A percentile compares a stretch with the other conserved stretches of the same genome.
These are phyloP conservation scores for Eurystomus glaucurus DNA, from an alignment of 2,797 vertebrate genomes.

Conservation along the genomic window DNA sequence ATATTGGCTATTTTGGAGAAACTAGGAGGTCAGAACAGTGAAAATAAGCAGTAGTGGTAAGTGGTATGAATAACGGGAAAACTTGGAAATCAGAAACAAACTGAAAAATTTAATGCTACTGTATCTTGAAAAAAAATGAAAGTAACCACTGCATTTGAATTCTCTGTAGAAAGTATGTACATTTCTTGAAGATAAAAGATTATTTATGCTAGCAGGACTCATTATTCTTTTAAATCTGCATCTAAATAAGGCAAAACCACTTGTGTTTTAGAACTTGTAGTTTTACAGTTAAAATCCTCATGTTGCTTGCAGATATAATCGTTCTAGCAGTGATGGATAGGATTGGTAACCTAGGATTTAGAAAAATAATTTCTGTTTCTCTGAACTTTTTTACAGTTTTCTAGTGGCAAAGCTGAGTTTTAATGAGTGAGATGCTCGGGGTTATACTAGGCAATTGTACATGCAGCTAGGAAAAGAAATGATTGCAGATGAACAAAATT, in stretches of 20 bases:
- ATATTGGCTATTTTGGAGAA: background rate
- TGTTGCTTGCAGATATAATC: background rate
- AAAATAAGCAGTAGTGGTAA: background rate
- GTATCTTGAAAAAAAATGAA: background rate
- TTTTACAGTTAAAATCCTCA: background rate
- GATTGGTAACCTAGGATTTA: background rate
- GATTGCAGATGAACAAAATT: background rate
- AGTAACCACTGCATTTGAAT: background rate
- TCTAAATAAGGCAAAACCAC: background rate
- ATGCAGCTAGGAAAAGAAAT: background rate
- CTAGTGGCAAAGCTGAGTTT: background rate
- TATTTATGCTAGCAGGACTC: background rate
- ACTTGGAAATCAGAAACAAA: background rate
- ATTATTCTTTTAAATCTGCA: background rate
- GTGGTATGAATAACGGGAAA: background rate
- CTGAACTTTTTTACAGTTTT: background rate
- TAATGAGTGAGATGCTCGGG: background rate
- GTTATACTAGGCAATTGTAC: background rate
- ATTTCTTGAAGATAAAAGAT: background rate
- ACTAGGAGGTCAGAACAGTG: background rate
- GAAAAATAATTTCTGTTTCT: background rate
- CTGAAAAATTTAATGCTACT: background rate
- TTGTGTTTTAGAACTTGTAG: background rate
- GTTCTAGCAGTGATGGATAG: background rate
- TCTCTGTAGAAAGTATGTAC: background rate